These are phyloP conservation scores for Caenorhabditis doughertyi DNA, from an alignment of 2,888 invertebrate species.

Conservation along the genomic window DNA sequence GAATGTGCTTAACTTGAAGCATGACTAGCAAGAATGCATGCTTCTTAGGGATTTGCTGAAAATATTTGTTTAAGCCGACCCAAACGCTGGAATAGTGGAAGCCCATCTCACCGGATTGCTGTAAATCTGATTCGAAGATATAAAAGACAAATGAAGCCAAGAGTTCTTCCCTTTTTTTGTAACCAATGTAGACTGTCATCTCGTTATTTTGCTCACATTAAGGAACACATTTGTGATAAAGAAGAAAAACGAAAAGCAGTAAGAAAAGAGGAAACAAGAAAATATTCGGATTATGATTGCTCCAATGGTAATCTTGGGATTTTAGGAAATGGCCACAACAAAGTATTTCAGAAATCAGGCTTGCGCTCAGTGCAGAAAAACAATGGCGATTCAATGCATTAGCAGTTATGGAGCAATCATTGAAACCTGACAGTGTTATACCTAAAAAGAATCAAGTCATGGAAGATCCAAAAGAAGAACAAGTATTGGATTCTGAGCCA, in stretches of 20 bases:
- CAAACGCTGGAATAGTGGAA: slow-evolving; percentile 63
- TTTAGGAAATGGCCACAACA: not conserved
- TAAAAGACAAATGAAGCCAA: slow-evolving; percentile 39
- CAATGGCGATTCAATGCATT: slow-evolving; percentile 38
- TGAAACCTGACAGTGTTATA: slow-evolving; percentile 17
- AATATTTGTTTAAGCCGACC: slow-evolving; percentile 36
- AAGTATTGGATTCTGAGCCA: slow-evolving; percentile 26
- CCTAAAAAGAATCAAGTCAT: slow-evolving; percentile 11
- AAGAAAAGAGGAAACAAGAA: slow-evolving; percentile 29
- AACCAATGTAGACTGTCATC: slow-evolving; percentile 45
- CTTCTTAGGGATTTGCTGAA: not conserved
- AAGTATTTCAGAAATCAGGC: slow-evolving; percentile 38
- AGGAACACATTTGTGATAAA: slow-evolving; percentile 48
- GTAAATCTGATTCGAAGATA: slow-evolving; percentile 48
- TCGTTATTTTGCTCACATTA: slow-evolving; percentile 21
- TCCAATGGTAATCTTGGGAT: slow-evolving; percentile 7
- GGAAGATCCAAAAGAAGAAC: not conserved
- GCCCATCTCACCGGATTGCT: slow-evolving; percentile 46
- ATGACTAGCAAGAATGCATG: slow-evolving; percentile 4
- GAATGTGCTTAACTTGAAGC: slow-evolving; percentile 19
- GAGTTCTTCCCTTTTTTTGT: slow-evolving; percentile 58
- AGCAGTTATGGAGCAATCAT: slow-evolving; percentile 47
- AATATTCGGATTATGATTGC: slow-evolving; percentile 37
- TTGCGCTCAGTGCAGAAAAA: slow-evolving; percentile 42
- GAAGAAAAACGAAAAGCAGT: slow-evolving; percentile 42